Percentiles rank a stretch among this genome's conserved stretches.
Conservation (phyloP, 2,113 vertebrate species). For the Setophaga kirtlandii region DNA sequence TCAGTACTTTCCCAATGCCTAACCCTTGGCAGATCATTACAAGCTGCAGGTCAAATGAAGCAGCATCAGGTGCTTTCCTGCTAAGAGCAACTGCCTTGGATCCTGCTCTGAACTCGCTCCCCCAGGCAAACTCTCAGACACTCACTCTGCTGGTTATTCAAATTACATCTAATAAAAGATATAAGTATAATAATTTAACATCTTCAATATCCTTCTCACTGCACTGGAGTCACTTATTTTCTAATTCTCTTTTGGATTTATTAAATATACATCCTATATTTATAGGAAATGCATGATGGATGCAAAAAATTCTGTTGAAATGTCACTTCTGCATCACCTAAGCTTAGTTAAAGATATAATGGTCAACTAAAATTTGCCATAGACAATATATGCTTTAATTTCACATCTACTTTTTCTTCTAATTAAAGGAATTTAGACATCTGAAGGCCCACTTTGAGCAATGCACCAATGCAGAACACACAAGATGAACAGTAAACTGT, state of each 20-base stretch:
- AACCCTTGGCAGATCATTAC: neutral
- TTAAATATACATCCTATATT: neutral
- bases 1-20: neutral
- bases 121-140: neutral
- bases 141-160: slow-evolving; percentile 28
- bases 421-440: neutral
- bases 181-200: neutral
- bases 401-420: neutral
- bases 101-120: neutral
- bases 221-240: neutral
- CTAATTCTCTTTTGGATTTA: neutral
- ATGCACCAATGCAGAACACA: neutral
- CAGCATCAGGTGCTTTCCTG: neutral
- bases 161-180: neutral
- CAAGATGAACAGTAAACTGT: neutral
- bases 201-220: neutral
- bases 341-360: neutral
- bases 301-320: neutral
- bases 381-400: neutral
- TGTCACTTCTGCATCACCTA: neutral
- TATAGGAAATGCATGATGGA: neutral
- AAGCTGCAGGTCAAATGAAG: neutral
- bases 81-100: neutral
- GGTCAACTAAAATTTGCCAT: neutral
- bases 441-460: neutral